Base-by-base conservation (phyloP, 1,140 invertebrate genomes). In the Papilio polyxenes region DNA sequence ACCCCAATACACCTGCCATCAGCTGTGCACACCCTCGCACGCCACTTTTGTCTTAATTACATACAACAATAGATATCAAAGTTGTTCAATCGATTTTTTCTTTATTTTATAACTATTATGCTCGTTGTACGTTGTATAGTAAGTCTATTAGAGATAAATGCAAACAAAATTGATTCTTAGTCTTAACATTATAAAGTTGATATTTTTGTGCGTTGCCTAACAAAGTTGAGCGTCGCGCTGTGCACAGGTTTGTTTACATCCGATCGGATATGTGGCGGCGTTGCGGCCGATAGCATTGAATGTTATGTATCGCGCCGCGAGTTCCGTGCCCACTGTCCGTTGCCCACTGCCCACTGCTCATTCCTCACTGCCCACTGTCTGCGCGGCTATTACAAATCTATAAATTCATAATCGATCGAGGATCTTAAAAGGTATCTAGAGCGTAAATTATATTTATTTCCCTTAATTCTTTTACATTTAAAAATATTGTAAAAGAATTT, bases 181-280 rank as follows among this genome's bases (percentile, higher is more conserved):
- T 2, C 4, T 15, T 20, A 2, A 15, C 4, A 4, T 0, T 0
- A 6, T 15, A 72, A 72, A 37, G 65, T 72, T 37, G n/a, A 72
- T 40, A 72, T 17, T 72, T 5, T 31, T 15, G 2, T 75, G 20
- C 74, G 37, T 23, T 20, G 13, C 0, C 44, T 49, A 1, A n/a
- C 8, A 40, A 40, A 59, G 53, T 78, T 78, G 31, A 37, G 20
- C 15, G 76, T 51, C 17, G 76, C 53, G 56, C 31, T 78, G 76
- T 78, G 51, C 76, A 31, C 51, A 56, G 76, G 76, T 78, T 78
- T 78, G 76, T 78, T 78, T 78, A 78, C 76, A 78, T 78, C 76
- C 76, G 76, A 78, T 78, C 76, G 76, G 76, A 78, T 78, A 78
- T 62, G 31, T 78, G 20, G 56, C 56, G 56, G 56, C 23, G 62